Evolutionary conservation across 2,888 invertebrate genomes (phyloP).

Genomic region (Pheosia tremula): DNA sequence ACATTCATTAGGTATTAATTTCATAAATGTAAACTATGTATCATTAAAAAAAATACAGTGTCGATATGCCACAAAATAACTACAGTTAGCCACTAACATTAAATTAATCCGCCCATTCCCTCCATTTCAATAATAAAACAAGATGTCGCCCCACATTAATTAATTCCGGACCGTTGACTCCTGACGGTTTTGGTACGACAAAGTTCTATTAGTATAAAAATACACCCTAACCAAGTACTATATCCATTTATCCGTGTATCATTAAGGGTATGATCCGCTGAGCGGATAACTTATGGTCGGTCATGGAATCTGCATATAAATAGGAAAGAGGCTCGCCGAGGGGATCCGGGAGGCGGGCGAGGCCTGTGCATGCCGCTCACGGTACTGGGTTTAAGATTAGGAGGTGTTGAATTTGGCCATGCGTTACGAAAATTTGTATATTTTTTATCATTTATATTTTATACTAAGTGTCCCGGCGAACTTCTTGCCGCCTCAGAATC

Average conservation of each 20-base stretch:
- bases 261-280: constrained; percentile 80
- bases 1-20: too few species aligned
- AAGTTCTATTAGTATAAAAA: constrained; percentile 56
- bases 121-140: constrained; percentile 73
- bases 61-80: constrained; percentile 19
- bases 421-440: constrained; percentile 30
- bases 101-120: constrained; percentile 63
- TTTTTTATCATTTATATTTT: background rate
- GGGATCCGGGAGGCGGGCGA: constrained; percentile 46
- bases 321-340: constrained; percentile 65
- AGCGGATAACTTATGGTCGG: constrained; percentile 82
- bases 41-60: too few species aligned
- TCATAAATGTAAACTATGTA: too few species aligned
- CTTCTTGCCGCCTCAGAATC: too few species aligned
- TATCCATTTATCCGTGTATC: constrained; percentile 74
- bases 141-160: constrained; percentile 74
- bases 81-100: constrained; percentile 38
- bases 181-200: constrained; percentile 56
- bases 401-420: constrained; percentile 23
- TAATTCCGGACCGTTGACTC: constrained; percentile 73
- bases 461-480: too few species aligned
- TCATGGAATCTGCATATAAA: constrained; percentile 83
- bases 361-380: constrained; percentile 22
- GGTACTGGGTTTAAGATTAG: constrained; percentile 20
- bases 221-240: constrained; percentile 57